These are phyloP conservation scores for Himantopus leucocephalus DNA, from an alignment of 2,113 vertebrate genomes.

Conservation along the genomic window DNA sequence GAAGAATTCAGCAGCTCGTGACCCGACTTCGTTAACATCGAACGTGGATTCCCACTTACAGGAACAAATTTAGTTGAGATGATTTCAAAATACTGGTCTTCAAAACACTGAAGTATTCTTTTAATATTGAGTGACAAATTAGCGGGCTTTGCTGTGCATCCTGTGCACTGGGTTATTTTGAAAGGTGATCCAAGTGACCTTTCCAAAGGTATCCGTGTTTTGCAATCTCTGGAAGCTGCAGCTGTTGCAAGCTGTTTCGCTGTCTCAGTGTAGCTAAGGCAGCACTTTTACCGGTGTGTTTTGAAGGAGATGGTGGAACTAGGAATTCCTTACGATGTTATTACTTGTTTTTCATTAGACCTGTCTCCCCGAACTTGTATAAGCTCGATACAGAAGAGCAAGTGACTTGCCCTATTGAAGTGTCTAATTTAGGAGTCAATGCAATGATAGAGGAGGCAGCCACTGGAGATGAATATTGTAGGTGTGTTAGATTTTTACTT, in stretches of 20 bases:
- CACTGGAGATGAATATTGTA: rapidly evolving
- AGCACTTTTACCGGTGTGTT: not conserved
- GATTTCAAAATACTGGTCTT: not conserved
- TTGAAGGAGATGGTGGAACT: not conserved
- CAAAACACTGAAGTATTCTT: not conserved
- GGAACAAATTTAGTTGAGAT: not conserved
- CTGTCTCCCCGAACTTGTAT: not conserved
- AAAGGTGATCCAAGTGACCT: conserved; percentile 76
- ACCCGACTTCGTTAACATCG: rapidly evolving
- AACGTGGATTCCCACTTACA: rapidly evolving
- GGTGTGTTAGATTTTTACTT: not conserved
- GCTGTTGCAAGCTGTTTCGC: conserved; percentile 62
- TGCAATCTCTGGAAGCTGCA: conserved; percentile 65
- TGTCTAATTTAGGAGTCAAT: not conserved
- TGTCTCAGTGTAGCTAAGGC: not conserved
- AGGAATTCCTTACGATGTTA: not conserved
- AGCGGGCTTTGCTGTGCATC: conserved; percentile 54
- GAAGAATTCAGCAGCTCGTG: not conserved
- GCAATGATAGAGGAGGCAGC: not conserved
- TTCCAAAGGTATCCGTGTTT: conserved; percentile 52
- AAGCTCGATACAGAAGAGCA: not conserved
- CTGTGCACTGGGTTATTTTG: conserved; percentile 42
- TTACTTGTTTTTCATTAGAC: not conserved
- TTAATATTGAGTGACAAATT: conserved; percentile 28
- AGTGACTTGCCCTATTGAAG: not conserved